phyloP scores from a whole-genome alignment of 2,888 invertebrate genomes.

The Drosophila paramelanica region DNA sequence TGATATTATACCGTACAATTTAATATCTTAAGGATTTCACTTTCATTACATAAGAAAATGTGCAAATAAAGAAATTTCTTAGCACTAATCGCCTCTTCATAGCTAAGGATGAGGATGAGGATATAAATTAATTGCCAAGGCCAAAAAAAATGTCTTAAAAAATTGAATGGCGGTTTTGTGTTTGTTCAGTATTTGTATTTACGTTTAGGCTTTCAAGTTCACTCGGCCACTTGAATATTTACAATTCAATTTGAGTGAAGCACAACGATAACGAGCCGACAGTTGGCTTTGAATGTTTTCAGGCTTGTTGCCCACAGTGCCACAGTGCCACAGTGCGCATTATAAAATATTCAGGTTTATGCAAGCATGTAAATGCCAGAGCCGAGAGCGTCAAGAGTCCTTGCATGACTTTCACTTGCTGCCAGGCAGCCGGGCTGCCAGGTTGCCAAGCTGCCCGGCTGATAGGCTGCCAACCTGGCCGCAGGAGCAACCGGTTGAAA shows the following conservation, averaged over 20 bases:
- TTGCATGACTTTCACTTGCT: slow-evolving; percentile 66
- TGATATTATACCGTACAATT: too few species aligned
- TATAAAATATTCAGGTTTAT: slow-evolving; percentile 78
- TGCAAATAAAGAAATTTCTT: too few species aligned
- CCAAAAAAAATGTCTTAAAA: too few species aligned
- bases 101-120: too few species aligned
- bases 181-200: neutral
- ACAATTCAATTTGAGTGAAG: slow-evolving; percentile 66
- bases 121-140: too few species aligned
- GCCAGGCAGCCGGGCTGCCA: neutral
- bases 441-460: slow-evolving; percentile 1
- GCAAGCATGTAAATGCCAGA: slow-evolving; percentile 78
- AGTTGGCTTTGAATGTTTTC: slow-evolving; percentile 42
- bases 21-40: too few species aligned
- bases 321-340: slow-evolving; percentile 11
- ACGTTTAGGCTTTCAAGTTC: slow-evolving; percentile 23
- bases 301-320: slow-evolving; percentile 22
- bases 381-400: slow-evolving; percentile 35
- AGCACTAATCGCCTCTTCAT: too few species aligned
- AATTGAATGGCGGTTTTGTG: too few species aligned
- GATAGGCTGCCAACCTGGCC: slow-evolving; percentile 14
- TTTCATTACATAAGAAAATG: too few species aligned
- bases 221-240: slow-evolving; percentile 66
- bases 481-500: slow-evolving; percentile 72
- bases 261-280: slow-evolving; percentile 66